These are phyloP conservation scores for Syndactyla subalaris DNA, from an alignment of 2,797 vertebrate species.

Conservation along the genomic window DNA sequence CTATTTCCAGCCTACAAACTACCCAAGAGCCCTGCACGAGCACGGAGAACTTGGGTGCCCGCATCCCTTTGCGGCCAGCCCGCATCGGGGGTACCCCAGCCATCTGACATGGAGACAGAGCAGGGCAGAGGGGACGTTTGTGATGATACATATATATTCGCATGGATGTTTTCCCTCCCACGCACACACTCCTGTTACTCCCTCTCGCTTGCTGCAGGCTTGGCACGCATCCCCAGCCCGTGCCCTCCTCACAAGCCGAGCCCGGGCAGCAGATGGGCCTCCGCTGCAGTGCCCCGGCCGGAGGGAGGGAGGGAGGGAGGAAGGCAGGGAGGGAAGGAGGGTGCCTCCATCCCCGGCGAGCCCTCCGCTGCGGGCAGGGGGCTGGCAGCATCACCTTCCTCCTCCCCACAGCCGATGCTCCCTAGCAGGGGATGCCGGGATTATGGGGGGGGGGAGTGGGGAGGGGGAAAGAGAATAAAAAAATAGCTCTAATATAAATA, in stretches of 20 bases:
- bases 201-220: constrained; percentile 56
- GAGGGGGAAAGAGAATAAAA: neutral
- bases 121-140: neutral
- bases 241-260: constrained; percentile 38
- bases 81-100: neutral
- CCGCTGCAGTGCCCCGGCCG: constrained; percentile 24
- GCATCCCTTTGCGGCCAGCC: neutral
- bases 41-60: neutral
- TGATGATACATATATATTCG: neutral
- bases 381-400: constrained; percentile 1
- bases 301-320: constrained; percentile 37
- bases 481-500: constrained; percentile 17
- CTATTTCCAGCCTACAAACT: neutral
- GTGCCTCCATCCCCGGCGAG: constrained; percentile 3
- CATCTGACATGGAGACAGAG: neutral
- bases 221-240: constrained; percentile 45
- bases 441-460: neutral
- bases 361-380: constrained; percentile 1
- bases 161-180: constrained; percentile 27
- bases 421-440: constrained; percentile 55
- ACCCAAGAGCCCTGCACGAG: neutral
- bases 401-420: constrained; percentile 20
- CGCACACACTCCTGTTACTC: constrained; percentile 33
- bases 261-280: constrained; percentile 63
- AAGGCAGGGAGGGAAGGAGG: constrained; percentile 41